phyloP scores from a whole-genome alignment of 1,140 invertebrate genomes.

The Musca vetustissima region DNA sequence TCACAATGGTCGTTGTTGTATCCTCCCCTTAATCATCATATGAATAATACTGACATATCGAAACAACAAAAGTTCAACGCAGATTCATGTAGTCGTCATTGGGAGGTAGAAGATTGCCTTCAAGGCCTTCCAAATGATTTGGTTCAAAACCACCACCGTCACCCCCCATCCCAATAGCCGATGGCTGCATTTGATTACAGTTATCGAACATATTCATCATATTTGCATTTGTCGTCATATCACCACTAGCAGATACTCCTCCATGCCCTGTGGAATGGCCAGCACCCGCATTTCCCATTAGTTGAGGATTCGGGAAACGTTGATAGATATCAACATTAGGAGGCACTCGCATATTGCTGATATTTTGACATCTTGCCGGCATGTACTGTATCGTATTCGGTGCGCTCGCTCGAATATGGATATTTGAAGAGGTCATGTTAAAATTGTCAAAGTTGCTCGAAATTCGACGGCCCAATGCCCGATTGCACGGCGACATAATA shows the following conservation, averaged over 20 bases:
- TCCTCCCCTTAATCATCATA: no score
- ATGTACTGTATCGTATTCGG: conserved; percentile 98
- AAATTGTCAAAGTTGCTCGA: conserved; percentile 47
- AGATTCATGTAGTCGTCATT: no score
- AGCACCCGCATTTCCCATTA: neutral
- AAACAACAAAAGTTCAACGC: no score
- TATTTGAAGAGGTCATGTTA: conserved; percentile 63
- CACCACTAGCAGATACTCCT: neutral
- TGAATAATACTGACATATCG: no score
- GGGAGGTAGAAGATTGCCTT: no score
- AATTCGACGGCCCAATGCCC: conserved; percentile 58
- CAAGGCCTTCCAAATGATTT: no score
- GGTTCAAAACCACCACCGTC: neutral
- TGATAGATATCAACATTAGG: conserved; percentile 91
- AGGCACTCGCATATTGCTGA: conserved; percentile 68
- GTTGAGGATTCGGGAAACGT: conserved; percentile 74
- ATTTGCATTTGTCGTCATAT: neutral
- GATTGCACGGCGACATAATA: conserved; percentile 45
- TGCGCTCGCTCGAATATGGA: conserved; percentile 93
- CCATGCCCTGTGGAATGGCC: neutral
- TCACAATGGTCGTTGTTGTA: no score
- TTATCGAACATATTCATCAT: conserved; percentile 55
- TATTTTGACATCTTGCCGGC: conserved; percentile 81
- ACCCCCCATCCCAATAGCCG: conserved; percentile 26
- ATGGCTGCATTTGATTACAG: conserved; percentile 55